Base-by-base conservation (phyloP, 2,113 vertebrate genomes). In the Tenebrosternarchus preto region DNA sequence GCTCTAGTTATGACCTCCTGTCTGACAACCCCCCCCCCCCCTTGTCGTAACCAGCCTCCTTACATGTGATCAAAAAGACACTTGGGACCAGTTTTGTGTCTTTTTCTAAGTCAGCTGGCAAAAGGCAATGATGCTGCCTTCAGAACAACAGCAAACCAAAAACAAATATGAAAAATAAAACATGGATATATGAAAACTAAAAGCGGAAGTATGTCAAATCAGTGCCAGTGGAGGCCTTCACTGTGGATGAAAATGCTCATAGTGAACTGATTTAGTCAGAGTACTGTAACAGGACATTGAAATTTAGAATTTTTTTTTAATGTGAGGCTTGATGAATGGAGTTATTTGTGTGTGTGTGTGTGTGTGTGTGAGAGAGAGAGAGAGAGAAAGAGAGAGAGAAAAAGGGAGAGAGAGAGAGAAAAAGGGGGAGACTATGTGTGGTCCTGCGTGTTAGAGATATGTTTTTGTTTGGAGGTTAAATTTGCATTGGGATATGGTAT, bases 341-440 rank as follows among this genome's bases (percentile, higher is more conserved):
- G 17, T 46, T 61, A 15, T 31, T 68, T 60, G 22, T 55, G 72
- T 84, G 81, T 85, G 85, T 87, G 86, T 90, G 87, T 89, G 86
- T 88, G 84, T 85, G 83, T 83, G 85, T 87, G 81, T 76, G 77
- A 63, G 33, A 76, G 43, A 82, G 81, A 76, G 11, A 15, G 12
- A 50, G 43, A n/a, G n/a, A n/a, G n/a, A n/a, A n/a, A 50, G 43
- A 9, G 11, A 15, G 43, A 50, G 43, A 50, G 15, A 15, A 12
- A 15, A 12, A 12, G 8, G 15, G 12, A 50, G 43, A 50, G 43
- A 9, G 11, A 15, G 43, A 50, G 43, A 50, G 15, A 15, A 12
- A 15, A 12, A 12, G 8, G 15, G 9, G 15, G 43, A 50, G 43
- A 50, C 2, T 12, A 50, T 50, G 87, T 75, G 73, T 82, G 80